Evolutionary conservation across 2,888 invertebrate genomes (phyloP), one percentile per base, ranked within the genome.

Genomic region (Ochropacha duplaris): DNA sequence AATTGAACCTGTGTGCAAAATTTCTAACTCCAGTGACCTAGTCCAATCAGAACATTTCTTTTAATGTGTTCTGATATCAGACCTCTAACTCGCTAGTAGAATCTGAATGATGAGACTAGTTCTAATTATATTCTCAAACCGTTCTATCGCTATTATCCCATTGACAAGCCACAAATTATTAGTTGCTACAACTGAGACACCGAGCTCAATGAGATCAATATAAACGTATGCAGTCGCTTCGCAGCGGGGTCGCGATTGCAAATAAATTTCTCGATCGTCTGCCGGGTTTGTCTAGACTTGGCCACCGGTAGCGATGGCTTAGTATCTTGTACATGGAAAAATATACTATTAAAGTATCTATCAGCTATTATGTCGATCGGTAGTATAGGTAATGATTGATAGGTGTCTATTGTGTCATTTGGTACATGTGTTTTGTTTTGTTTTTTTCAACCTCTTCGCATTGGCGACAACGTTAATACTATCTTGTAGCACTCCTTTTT

Each of bases 221-320:
- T 69, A 69, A 69, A 78, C 60, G 61, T 65, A 81, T 64, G 66
- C 64, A 61, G 65, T 62, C 57, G 64, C 64, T 69, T 57, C 69
- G 65, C 61, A 56, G 55, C 57, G 62, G 59, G 74, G 72, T 74
- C 72, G 68, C 51, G 64, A 59, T 64, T 58, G 62, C 64, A 57
- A 65, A 79, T 81, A 74, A 79, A 77, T 79, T 79, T 68, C 58
- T 60, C 39, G 58, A 63, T 60, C 58, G 61, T 58, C 68, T 69
- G 67, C 60, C 57, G 51, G 57, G 59, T 57, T 58, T 51, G 64
- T 67, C 67, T 72, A 66, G 65, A 66, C 68, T 54, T n/a, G 39
- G n/a, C 50, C 61, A 26, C 59, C 60, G 54, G 62, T 66, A 69
- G 64, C 66, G 72, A 67, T 66, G 68, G 50, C 63, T 57, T 64